Evolutionary conservation across 2,797 vertebrate species (phyloP), one percentile per base, ranked within the genome.

Genomic region (Cottoperca gobio): DNA sequence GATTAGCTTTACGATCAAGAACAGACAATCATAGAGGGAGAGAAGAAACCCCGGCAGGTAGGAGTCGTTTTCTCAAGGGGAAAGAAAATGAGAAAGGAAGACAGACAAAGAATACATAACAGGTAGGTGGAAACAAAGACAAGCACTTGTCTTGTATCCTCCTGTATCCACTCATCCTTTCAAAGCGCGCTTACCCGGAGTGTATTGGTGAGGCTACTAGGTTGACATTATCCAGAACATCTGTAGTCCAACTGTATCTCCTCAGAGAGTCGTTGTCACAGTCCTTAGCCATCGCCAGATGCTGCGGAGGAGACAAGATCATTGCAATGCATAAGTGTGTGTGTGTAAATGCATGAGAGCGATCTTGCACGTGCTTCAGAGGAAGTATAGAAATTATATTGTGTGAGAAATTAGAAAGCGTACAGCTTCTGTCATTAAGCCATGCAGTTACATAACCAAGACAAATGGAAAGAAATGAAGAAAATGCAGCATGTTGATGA

Each of bases 241-340:
- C 98, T 46, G 96, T 91, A 6, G 97, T 96, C 98, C 98, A 99
- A 93, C 98, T 99, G 71, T 98, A 99, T 73, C 97, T 96, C 87
- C 97, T 96, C 88, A 98, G 93, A 39, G 98, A 97, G 82, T 99
- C 97, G 6, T 93, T 94, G 83, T 98, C 97, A 70, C 94, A 95
- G 75, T 99, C 97, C 91, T 97, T 97, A 17, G 97, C 96, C 73
- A 93, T 95, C 0, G 96, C 93, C 90, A 97, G 92, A 81, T 97
- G 97, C 97, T 99, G 93, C 6, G 76, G 86, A 83, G 46, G 65
- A 88, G 49, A 84, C 7, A 23, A 55, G 52, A 54, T 83, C 39
- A 73, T 0, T 16, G 49, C 12, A 35, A 17, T n/a, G 71, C 14
- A 26, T 45, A 52, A 58, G 40, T n/a, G 23, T 10, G 19, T 10